Evolutionary conservation across 2,888 invertebrate species (phyloP).

Genomic region (Cerastoderma edule): DNA sequence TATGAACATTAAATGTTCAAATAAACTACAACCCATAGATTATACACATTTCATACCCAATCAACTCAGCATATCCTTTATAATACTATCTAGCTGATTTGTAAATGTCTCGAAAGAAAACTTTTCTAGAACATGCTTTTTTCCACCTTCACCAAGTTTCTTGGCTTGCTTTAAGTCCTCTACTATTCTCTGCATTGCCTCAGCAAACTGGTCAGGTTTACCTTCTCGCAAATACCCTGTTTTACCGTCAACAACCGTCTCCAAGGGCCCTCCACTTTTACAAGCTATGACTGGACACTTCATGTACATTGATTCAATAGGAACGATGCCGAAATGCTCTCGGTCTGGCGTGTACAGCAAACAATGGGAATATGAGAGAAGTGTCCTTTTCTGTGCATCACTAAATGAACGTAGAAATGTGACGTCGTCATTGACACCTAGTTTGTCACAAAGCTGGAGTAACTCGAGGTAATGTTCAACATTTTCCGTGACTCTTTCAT

Average conservation of each 20-base stretch:
- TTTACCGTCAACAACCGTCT: conserved; percentile 88
- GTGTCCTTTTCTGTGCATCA: conserved; percentile 92
- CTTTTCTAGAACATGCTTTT: conserved; percentile 89
- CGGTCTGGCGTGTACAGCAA: conserved; percentile 97
- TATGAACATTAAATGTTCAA: no score
- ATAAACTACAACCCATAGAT: no score
- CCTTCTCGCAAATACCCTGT: conserved; percentile 85
- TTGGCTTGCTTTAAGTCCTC: conserved; percentile 87
- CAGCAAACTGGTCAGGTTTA: conserved; percentile 89
- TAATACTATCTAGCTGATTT: conserved; percentile 75
- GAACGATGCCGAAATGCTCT: conserved; percentile 99
- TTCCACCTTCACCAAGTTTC: conserved; percentile 90
- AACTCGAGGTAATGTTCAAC: conserved; percentile 93
- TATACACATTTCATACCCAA: no score
- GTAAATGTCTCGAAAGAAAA: conserved; percentile 93
- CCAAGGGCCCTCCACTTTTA: conserved; percentile 97
- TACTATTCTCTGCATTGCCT: conserved; percentile 90
- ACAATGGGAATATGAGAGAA: conserved; percentile 91
- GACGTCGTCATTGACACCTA: conserved; percentile 87
- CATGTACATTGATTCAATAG: conserved; percentile 98
- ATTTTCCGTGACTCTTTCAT: conserved; percentile 94
- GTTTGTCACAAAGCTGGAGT: conserved; percentile 86
- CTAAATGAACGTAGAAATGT: conserved; percentile 94
- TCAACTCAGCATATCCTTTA: conserved; percentile 56
- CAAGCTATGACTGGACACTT: conserved; percentile 97